Percentiles rank a stretch among this genome's conserved stretches.
phyloP scores from a whole-genome alignment of 2,113 vertebrate species.

The Scomber scombrus region DNA sequence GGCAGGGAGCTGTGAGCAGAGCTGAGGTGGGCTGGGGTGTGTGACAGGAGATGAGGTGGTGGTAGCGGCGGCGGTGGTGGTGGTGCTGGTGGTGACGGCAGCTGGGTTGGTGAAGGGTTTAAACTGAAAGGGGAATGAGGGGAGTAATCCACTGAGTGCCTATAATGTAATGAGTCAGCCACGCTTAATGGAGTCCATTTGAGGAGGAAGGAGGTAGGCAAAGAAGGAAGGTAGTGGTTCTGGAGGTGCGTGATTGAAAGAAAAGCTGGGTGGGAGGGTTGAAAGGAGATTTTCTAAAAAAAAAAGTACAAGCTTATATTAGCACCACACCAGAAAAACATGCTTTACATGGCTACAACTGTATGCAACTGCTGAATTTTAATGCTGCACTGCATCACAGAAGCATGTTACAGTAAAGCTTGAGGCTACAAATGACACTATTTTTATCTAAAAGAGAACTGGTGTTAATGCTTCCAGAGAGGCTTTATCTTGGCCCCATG shows the following conservation, averaged over 20 bases:
- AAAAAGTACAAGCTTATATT: background rate
- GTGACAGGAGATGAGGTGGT: slow-evolving; percentile 34
- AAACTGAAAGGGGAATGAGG: slow-evolving; percentile 66
- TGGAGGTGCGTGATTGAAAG: slow-evolving; percentile 7
- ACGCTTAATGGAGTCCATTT: slow-evolving; percentile 79
- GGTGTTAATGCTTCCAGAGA: slow-evolving; percentile 41
- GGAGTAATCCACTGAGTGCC: slow-evolving; percentile 83
- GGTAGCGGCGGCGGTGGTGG: slow-evolving; percentile 4
- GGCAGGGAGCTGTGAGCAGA: slow-evolving; percentile 36
- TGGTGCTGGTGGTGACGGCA: background rate
- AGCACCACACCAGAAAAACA: background rate
- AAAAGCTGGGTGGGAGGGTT: slow-evolving; percentile 4
- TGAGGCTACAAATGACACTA: slow-evolving; percentile 21
- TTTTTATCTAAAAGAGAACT: slow-evolving; percentile 49
- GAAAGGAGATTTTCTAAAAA: slow-evolving; percentile 10
- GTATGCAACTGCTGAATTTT: slow-evolving; percentile 5
- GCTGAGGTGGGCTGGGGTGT: slow-evolving; percentile 37
- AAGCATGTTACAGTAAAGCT: slow-evolving; percentile 37
- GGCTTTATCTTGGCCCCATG: slow-evolving; percentile 27
- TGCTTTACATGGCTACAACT: slow-evolving; percentile 9
- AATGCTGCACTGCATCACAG: slow-evolving; percentile 8
- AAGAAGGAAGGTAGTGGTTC: slow-evolving; percentile 19
- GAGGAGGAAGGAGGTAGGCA: slow-evolving; percentile 44
- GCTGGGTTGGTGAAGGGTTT: slow-evolving; percentile 56
- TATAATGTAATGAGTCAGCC: slow-evolving; percentile 82